Evolutionary conservation across 2,797 vertebrate species (phyloP).

Genomic region (Pelochelys cantorii): DNA sequence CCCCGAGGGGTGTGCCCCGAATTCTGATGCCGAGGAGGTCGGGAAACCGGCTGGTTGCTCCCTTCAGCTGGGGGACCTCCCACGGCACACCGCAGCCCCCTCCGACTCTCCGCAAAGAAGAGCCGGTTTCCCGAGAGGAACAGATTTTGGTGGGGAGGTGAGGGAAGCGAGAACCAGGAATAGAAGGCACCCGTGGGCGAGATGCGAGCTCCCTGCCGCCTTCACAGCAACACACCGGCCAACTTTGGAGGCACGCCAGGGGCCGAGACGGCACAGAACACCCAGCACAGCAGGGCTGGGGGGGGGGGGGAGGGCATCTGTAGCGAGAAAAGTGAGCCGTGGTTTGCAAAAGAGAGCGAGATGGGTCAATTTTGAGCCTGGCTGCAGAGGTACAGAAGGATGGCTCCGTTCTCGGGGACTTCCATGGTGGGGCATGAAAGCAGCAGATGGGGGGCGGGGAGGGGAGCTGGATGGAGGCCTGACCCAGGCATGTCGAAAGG

Average conservation of each 20-base stretch:
- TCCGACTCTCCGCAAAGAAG: constrained; percentile 49
- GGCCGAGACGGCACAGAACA: constrained; percentile 23
- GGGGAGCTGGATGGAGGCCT: background rate
- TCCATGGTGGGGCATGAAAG: rapidly evolving
- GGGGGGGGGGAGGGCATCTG: background rate
- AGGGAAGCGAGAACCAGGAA: constrained; percentile 71
- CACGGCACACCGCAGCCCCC: background rate
- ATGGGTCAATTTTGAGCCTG: rapidly evolving
- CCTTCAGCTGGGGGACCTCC: background rate
- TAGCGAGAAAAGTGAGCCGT: background rate
- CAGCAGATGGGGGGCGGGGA: background rate
- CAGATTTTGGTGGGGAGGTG: constrained; percentile 78
- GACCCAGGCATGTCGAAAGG: background rate
- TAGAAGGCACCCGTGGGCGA: constrained; percentile 72
- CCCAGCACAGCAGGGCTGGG: background rate
- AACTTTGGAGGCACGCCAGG: constrained; percentile 52
- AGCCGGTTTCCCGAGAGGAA: constrained; percentile 69
- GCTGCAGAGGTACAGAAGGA: rapidly evolving
- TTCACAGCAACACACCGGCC: constrained; percentile 66
- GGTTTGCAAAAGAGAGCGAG: rapidly evolving
- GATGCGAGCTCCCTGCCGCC: constrained; percentile 67
- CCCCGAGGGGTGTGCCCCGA: background rate
- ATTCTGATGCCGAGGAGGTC: background rate
- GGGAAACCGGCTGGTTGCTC: background rate
- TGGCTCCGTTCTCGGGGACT: background rate